Evolutionary conservation across 2,113 vertebrate species (phyloP).

Genomic region (Thamnaconus septentrionalis): DNA sequence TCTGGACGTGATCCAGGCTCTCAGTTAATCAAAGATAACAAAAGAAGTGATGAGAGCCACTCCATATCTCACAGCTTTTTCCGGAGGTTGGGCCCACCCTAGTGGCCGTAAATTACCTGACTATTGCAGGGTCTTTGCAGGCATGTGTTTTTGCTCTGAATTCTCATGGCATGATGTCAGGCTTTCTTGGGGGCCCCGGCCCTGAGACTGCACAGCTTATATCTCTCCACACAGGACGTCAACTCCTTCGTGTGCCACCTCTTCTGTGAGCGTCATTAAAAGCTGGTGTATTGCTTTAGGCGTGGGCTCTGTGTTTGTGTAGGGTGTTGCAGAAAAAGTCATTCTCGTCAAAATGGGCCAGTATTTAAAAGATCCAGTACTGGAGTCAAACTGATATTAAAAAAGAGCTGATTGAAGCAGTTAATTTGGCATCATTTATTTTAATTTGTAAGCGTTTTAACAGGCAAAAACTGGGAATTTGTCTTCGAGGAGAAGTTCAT

Average conservation of each 20-base stretch:
- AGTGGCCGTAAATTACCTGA: constrained; percentile 43
- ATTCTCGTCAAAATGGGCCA: too few species aligned
- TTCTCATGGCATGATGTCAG: constrained; percentile 64
- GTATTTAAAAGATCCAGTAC: too few species aligned
- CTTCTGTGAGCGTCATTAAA: background rate
- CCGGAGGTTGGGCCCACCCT: constrained; percentile 49
- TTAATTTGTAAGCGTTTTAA: too few species aligned
- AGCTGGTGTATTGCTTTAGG: too few species aligned
- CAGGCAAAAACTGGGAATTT: too few species aligned
- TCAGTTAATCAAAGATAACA: constrained; percentile 28
- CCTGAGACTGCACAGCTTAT: constrained; percentile 51
- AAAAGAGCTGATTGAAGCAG: too few species aligned
- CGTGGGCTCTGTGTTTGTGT: too few species aligned
- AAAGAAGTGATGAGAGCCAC: constrained; percentile 23
- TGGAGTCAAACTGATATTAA: too few species aligned
- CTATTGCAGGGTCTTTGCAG: constrained; percentile 37
- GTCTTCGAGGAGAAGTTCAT: too few species aligned
- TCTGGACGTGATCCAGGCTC: constrained; percentile 25
- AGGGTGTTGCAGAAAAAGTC: too few species aligned
- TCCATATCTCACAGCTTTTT: constrained; percentile 29
- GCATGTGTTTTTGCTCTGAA: constrained; percentile 53
- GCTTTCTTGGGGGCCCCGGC: constrained; percentile 38
- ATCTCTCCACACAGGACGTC: constrained; percentile 42
- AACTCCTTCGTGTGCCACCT: constrained; percentile 15
- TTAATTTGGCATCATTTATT: too few species aligned